These are phyloP conservation scores for Sarcophaga bullata DNA, from an alignment of 1,140 invertebrate genomes.

Conservation along the genomic window DNA sequence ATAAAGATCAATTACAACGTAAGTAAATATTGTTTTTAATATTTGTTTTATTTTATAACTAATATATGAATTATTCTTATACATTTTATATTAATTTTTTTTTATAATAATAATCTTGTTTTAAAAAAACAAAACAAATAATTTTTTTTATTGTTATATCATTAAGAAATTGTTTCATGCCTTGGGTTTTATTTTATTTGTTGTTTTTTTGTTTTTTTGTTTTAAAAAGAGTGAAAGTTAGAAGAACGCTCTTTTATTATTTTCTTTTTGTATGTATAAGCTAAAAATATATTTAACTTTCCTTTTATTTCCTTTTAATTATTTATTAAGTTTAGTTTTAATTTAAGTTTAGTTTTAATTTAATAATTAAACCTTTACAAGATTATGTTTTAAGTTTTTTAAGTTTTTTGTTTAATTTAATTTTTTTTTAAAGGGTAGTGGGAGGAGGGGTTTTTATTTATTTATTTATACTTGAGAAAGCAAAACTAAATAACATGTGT, in stretches of 20 bases:
- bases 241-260: constrained; percentile 11
- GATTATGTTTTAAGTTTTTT: constrained; percentile 29
- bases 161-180: constrained; percentile 17
- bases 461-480: not conserved
- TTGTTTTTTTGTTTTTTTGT: not conserved
- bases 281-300: constrained; percentile 39
- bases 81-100: not conserved
- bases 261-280: not conserved
- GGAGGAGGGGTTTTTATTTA: not conserved
- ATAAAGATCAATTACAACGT: no score
- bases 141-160: constrained; percentile 7
- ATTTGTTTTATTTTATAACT: constrained; percentile 18
- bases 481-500: constrained; percentile 29
- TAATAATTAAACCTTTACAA: constrained; percentile 35
- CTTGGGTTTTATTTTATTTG: not conserved
- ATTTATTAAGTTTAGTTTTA: not conserved
- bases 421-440: not conserved
- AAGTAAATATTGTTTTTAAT: not conserved
- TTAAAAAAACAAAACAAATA: constrained; percentile 31
- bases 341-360: constrained; percentile 23
- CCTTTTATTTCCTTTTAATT: no score
- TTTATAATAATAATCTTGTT: constrained; percentile 1
- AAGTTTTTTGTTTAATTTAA: constrained; percentile 13
- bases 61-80: constrained; percentile 15
- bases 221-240: not conserved